Evolutionary conservation across 2,888 invertebrate species (phyloP).

Genomic region (Stenoptilia bipunctidactyla): DNA sequence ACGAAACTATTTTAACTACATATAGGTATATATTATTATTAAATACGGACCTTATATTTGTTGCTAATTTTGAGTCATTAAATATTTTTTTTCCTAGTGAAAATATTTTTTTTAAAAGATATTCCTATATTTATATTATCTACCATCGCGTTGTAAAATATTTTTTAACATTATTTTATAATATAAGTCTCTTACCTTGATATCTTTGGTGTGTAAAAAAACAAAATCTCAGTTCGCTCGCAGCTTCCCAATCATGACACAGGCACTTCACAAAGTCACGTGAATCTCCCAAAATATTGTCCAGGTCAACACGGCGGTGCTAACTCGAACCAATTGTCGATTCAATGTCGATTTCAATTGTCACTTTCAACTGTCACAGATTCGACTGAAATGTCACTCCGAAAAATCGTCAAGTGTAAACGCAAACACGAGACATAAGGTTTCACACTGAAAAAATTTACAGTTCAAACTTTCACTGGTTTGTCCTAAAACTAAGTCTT

Average conservation of each 20-base stretch:
- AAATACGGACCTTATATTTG: constrained; percentile 10
- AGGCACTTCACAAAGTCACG: constrained; percentile 45
- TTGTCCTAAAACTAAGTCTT: too few relatives aligned
- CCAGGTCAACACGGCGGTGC: constrained; percentile 30
- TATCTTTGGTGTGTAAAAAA: constrained; percentile 48
- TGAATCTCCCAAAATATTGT: constrained; percentile 25
- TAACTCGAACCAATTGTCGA: constrained; percentile 21
- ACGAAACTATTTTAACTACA: too few relatives aligned
- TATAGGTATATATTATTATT: neutral
- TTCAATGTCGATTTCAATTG: constrained; percentile 19
- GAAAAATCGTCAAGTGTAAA: constrained; percentile 44
- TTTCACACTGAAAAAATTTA: neutral
- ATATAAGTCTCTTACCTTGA: constrained; percentile 36
- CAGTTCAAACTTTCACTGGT: constrained; percentile 7
- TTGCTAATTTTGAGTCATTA: too few relatives aligned
- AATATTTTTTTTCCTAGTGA: too few relatives aligned
- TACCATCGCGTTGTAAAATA: too few relatives aligned
- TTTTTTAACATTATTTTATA: too few relatives aligned
- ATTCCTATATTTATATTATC: too few relatives aligned
- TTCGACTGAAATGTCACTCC: constrained; percentile 18
- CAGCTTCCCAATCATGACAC: constrained; percentile 38
- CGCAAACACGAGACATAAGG: constrained; percentile 25
- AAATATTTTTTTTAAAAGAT: too few relatives aligned
- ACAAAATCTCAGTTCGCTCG: constrained; percentile 19
- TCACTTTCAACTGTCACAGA: constrained; percentile 58